Conservation (phyloP, 2,888 invertebrate species). For the Geotrupes spiniger region DNA sequence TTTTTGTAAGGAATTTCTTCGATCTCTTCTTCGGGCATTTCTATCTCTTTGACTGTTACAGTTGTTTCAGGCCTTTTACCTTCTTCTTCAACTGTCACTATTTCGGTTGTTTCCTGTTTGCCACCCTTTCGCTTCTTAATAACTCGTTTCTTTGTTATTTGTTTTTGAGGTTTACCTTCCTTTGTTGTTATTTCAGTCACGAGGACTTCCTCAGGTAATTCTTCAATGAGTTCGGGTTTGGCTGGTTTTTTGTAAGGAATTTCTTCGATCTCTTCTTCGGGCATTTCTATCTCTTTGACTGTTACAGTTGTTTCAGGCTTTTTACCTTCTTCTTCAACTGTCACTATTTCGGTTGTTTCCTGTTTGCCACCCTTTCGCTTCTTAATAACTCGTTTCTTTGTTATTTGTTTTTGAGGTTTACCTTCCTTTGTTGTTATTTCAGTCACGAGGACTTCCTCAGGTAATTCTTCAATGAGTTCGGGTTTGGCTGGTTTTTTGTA, state of each 20-base stretch:
- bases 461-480: slow-evolving; percentile 30
- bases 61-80: slow-evolving; percentile 35
- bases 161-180: slow-evolving; percentile 44
- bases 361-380: slow-evolving; percentile 34
- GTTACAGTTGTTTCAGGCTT: slow-evolving; percentile 44
- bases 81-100: slow-evolving; percentile 35
- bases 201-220: slow-evolving; percentile 45
- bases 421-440: slow-evolving; percentile 46
- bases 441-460: slow-evolving; percentile 37
- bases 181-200: slow-evolving; percentile 42
- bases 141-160: slow-evolving; percentile 35
- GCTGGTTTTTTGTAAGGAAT: slow-evolving; percentile 33
- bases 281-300: slow-evolving; percentile 36
- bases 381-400: slow-evolving; percentile 37
- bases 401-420: slow-evolving; percentile 37
- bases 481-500: slow-evolving; percentile 3
- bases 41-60: slow-evolving; percentile 33
- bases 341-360: slow-evolving; percentile 44
- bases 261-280: slow-evolving; percentile 24
- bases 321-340: slow-evolving; percentile 47
- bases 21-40: slow-evolving; percentile 14
- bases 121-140: slow-evolving; percentile 39
- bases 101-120: slow-evolving; percentile 50
- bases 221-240: slow-evolving; percentile 29
- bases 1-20: slow-evolving; percentile 29